Evolutionary conservation across 30 jellyfish, hydroid and myxozoan species (phyloP).

Genomic region (Aurelia sp.): DNA sequence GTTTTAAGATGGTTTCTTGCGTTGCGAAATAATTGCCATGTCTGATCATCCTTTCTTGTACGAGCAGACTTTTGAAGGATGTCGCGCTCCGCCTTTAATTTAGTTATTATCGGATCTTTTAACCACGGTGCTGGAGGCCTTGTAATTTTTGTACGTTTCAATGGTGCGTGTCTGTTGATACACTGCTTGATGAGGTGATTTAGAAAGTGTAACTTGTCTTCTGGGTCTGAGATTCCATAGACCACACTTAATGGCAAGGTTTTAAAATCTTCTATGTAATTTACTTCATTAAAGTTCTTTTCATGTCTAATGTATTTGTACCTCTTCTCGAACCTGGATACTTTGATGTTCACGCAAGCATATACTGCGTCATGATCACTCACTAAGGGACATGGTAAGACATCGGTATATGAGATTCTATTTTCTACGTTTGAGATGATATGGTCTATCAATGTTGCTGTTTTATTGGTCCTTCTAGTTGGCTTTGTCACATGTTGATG

Average conservation of each 20-base stretch:
- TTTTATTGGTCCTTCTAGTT: constrained; percentile 66
- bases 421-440: constrained; percentile 10
- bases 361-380: constrained; percentile 65
- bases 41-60: too few species aligned
- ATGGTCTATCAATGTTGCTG: constrained; percentile 67
- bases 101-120: constrained; percentile 51
- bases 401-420: constrained; percentile 21
- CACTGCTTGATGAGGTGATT: constrained; percentile 51
- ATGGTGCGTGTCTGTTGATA: constrained; percentile 75
- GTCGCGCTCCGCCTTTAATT: constrained; percentile 45
- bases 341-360: not conserved
- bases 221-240: constrained; percentile 54
- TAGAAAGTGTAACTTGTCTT: constrained; percentile 63
- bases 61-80: not conserved
- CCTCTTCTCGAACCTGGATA: constrained; percentile 6
- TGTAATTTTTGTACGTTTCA: constrained; percentile 60
- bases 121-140: constrained; percentile 87
- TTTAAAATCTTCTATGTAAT: constrained; percentile 48
- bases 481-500: constrained; percentile 53
- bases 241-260: constrained; percentile 59
- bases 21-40: too few species aligned
- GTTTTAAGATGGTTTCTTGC: not conserved
- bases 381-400: constrained; percentile 32
- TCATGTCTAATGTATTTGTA: constrained; percentile 72
- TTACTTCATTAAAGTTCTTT: constrained; percentile 21